phyloP scores from a whole-genome alignment of 2,888 invertebrate genomes.

The Cantharis rustica region DNA sequence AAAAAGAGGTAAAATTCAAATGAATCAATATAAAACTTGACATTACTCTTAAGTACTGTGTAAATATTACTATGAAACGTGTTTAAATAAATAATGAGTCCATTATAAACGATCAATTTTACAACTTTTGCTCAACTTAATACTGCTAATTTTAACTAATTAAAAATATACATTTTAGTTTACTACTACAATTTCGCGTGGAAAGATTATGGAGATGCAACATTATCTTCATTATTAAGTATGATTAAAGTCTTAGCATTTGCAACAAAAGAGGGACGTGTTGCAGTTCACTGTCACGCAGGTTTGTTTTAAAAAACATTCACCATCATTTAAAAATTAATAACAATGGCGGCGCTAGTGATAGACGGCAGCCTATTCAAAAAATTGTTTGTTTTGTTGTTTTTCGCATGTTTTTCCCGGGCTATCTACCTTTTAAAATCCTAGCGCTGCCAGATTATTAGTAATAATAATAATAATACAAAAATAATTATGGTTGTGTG shows the following conservation, averaged over 20 bases:
- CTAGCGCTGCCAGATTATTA: too few species aligned
- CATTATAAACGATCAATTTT: neutral
- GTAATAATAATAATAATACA: too few species aligned
- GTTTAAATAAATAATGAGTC: neutral
- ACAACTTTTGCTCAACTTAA: neutral
- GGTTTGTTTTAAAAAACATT: constrained; percentile 56
- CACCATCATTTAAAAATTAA: too few species aligned
- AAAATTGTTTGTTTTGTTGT: too few species aligned
- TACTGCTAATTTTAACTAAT: neutral
- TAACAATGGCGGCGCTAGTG: too few species aligned
- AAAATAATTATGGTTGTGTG: neutral
- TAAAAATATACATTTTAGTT: constrained; percentile 59
- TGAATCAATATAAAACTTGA: too few species aligned
- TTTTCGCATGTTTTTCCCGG: too few species aligned
- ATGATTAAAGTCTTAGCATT: constrained; percentile 92
- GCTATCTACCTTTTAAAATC: too few species aligned
- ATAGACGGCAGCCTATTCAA: too few species aligned
- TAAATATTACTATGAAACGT: too few species aligned
- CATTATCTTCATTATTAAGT: constrained; percentile 76
- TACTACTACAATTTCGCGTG: constrained; percentile 90
- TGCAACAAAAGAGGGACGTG: constrained; percentile 78
- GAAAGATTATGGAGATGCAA: constrained; percentile 84
- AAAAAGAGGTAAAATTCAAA: too few species aligned
- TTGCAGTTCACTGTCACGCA: constrained; percentile 89
- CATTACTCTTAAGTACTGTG: too few species aligned